A percentile compares a stretch with the other conserved stretches of the same genome.
phyloP scores from a whole-genome alignment of 2,888 invertebrate genomes.

The Volucella zonaria region DNA sequence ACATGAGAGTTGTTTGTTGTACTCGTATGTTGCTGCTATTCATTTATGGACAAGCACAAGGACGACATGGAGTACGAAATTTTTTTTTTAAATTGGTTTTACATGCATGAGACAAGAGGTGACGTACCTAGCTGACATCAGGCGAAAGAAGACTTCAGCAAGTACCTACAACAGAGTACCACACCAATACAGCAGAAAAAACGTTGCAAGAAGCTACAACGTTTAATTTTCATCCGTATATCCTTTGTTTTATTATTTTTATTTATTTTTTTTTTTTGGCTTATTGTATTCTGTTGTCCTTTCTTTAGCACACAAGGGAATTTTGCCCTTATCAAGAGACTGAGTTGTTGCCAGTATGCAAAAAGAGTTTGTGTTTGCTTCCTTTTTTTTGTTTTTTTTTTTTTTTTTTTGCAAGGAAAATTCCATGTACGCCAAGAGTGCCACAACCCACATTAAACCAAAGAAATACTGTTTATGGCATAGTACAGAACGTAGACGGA shows the following conservation, averaged over 20 bases:
- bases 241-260: constrained; percentile 55
- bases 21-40: constrained; percentile 3
- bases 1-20: constrained; percentile 32
- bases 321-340: constrained; percentile 60
- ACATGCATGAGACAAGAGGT: constrained; percentile 62
- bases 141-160: no score
- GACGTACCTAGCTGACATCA: constrained; percentile 47
- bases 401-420: background rate
- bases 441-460: constrained; percentile 51
- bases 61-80: constrained; percentile 26
- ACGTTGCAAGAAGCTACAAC: constrained; percentile 39
- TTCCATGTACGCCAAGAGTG: constrained; percentile 12
- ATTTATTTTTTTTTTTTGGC: background rate
- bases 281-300: constrained; percentile 26
- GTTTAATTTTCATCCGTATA: constrained; percentile 65
- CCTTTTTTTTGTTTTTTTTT: background rate
- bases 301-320: constrained; percentile 30
- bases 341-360: constrained; percentile 36
- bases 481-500: background rate
- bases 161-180: background rate
- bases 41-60: constrained; percentile 32
- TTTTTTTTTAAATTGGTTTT: constrained; percentile 64
- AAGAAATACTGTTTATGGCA: constrained; percentile 63
- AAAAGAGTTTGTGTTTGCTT: constrained; percentile 23
- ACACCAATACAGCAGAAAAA: constrained; percentile 13